Evolutionary conservation across 2,113 vertebrate genomes (phyloP), one percentile per base, ranked within the genome.

Genomic region (Tachysurus fulvidraco): DNA sequence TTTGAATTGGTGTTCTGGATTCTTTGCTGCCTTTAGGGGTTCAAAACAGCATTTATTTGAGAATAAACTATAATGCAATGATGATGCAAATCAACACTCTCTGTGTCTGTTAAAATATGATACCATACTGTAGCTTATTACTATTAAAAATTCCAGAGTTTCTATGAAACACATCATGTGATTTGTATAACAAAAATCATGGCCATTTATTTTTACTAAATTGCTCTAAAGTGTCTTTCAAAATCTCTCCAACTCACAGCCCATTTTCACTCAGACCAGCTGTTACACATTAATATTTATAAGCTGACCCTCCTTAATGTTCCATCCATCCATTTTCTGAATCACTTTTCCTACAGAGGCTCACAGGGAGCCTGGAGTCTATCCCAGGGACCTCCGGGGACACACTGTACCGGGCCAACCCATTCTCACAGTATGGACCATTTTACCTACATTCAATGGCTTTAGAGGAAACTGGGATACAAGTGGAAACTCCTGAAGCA

Each of bases 201-300:
- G n/a, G 21, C 54, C 52, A 57, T 3, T 4, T 30, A 21, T 54
- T 79, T 79, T 79, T 36, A 57, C 28, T 13, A 10, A 57, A 79
- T 21, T 41, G 28, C 77, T 57, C 13, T 14, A 52, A 12, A 6
- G 9, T 80, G 10, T 23, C 1, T 79, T 55, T 78, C 28, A 21
- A 16, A 11, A 57, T 4, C 28, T 57, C n/a, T 78, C n/a, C 1
- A 17, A 28, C 25, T 77, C 74, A n/a, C 13, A 57, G 7, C 25
- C 76, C 6, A 16, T 57, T 79, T 79, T 79, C 76, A 57, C n/a
- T 30, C 76, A n/a, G 44, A 76, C 50, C 3, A 4, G 17, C 28
- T 57, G 17, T 17, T 57, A 11, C n/a, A 30, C 3, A 57, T 79
- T 55, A 79, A 57, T 79, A 79, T 79, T 57, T 79, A 79, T 79